Evolutionary conservation across 2,113 vertebrate species (phyloP), one percentile per base, ranked within the genome.

Genomic region (Cryptoleucopteryx plumbea): DNA sequence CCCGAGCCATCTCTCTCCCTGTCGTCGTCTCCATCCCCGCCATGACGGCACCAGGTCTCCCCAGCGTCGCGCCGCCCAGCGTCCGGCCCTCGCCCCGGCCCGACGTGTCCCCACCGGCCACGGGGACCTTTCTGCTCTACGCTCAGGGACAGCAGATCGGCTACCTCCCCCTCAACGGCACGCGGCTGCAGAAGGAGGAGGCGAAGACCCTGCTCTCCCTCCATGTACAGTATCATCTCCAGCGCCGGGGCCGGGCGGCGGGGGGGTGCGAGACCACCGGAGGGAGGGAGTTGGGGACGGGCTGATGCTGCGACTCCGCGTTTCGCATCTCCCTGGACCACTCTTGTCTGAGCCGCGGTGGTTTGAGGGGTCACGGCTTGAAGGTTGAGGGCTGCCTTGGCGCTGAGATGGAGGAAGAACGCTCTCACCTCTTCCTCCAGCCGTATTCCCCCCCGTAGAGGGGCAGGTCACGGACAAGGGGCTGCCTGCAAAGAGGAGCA

Each of bases 101-200:
- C 1, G 98, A 99, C 1, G 98, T 99, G 95, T 99, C 98, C 11
- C 98, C 98, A 0, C 99, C 99, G 0, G 66, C 98, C 4, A 31
- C 98, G 1, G 99, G 99, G 47, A 97, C 99, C 29, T 99, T 98
- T 6, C 98, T 99, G 92, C 98, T 99, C 17, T 99, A 99, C 10
- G 99, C 99, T 42, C 99, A 99, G 97, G 99, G 99, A 13, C 99
- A 99, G 97, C 99, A 99, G 77, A 99, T 99, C 1, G 99, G 99
- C 32, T 98, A 98, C 45, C 95, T 99, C 47, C 99, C 99, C 8
- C 98, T 99, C 78, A 99, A 99, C 5, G 99, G 99, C 85, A 99
- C 98, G 13, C 96, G 92, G 67, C 97, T 99, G 52, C 98, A 99
- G 58, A 98, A 98, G 66, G 97, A 97, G 17, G 96, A 72, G 5